Conservation (phyloP, 2,888 invertebrate species). For the Harpagoxenus sublaevis region DNA sequence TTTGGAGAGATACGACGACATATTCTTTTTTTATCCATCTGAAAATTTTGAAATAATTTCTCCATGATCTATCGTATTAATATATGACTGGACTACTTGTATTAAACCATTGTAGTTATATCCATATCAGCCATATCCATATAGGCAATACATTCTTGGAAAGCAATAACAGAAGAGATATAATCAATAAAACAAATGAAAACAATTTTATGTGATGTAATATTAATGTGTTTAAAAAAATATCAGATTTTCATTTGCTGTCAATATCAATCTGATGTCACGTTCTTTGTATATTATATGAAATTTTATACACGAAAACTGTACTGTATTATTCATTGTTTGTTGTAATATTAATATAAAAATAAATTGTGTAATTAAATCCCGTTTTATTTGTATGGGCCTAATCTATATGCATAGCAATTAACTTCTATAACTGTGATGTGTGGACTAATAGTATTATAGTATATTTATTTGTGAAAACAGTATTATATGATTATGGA, state of each 20-base stretch:
- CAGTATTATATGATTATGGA: conserved; percentile 27
- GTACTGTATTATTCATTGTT: conserved; percentile 53
- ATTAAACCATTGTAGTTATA: not conserved
- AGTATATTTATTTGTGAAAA: conserved; percentile 24
- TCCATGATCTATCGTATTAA: not conserved
- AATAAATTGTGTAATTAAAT: conserved; percentile 69
- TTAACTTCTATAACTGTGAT: conserved; percentile 26
- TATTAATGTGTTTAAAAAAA: conserved; percentile 32
- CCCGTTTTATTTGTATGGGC: conserved; percentile 31
- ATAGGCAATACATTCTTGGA: not conserved
- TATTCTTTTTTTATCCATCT: not conserved
- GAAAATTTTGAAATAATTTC: conserved; percentile 4
- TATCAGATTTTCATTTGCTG: conserved; percentile 12
- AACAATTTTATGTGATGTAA: conserved; percentile 1
- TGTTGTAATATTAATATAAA: conserved; percentile 74
- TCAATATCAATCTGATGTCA: conserved; percentile 14
- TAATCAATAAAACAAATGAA: conserved; percentile 7
- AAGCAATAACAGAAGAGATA: not conserved
- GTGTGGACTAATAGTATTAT: conserved; percentile 35
- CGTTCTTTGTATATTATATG: not conserved
- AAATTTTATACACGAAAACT: conserved; percentile 48
- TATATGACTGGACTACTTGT: not conserved
- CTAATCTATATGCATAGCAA: conserved; percentile 42
- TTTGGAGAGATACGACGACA: not conserved
- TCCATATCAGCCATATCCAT: not conserved